Evolutionary conservation across 2,113 vertebrate species (phyloP).

Genomic region (Dicaeum eximium): DNA sequence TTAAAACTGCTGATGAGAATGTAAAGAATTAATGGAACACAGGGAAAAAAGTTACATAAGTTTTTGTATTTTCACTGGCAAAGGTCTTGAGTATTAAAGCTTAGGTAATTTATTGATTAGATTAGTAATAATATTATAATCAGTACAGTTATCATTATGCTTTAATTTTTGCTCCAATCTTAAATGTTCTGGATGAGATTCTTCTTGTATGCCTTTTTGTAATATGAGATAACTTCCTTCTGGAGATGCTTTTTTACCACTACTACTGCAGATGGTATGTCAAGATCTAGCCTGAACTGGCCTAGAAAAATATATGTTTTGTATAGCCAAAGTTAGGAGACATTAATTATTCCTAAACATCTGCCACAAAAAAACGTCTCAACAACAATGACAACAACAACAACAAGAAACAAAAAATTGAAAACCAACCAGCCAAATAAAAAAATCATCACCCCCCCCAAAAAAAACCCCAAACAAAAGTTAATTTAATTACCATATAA

Average conservation of each 20-base stretch:
- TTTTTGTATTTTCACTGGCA: not conserved
- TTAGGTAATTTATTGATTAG: not conserved
- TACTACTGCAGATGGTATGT: not conserved
- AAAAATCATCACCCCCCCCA: not conserved
- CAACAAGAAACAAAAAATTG: not conserved
- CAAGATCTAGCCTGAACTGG: not conserved
- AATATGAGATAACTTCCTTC: not conserved
- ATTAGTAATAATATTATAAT: not conserved
- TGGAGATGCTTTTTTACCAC: not conserved
- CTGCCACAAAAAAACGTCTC: rapidly evolving
- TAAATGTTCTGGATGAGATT: not conserved
- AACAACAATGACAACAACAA: not conserved
- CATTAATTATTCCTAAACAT: not conserved
- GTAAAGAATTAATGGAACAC: not conserved
- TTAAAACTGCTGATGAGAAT: not conserved
- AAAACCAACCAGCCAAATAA: not conserved
- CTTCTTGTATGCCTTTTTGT: not conserved
- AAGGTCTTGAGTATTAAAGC: not conserved
- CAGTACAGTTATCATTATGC: not conserved
- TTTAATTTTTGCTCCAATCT: not conserved
- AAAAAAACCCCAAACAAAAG: not conserved
- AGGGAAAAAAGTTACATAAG: not conserved
- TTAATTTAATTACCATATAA: not conserved
- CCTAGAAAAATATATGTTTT: not conserved
- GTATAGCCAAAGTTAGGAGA: not conserved